phyloP scores from a whole-genome alignment of 2,888 invertebrate genomes.

The Griposia aprilina region DNA sequence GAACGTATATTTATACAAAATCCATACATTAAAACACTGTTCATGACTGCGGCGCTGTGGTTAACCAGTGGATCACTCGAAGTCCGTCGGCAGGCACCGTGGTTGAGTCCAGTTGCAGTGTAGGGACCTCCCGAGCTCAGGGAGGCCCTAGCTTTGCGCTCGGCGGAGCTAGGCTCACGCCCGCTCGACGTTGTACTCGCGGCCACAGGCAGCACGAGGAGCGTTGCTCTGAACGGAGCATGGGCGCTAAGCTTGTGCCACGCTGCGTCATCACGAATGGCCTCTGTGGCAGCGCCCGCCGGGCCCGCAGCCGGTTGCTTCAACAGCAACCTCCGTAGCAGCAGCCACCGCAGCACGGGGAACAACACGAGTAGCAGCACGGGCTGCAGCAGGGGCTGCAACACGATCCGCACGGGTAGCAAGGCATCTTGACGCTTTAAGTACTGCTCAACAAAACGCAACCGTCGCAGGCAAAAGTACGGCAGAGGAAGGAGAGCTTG shows the following conservation, averaged over 20 bases:
- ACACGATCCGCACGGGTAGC: constrained; percentile 68
- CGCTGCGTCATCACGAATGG: constrained; percentile 30
- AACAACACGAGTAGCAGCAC: constrained; percentile 73
- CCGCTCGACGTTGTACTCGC: constrained; percentile 54
- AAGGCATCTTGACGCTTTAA: constrained; percentile 72
- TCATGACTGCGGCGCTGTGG: constrained; percentile 48
- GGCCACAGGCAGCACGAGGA: constrained; percentile 58
- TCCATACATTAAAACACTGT: constrained; percentile 67
- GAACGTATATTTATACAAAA: constrained; percentile 73
- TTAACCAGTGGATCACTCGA: constrained; percentile 33
- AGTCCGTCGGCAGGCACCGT: constrained; percentile 42
- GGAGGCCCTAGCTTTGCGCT: constrained; percentile 48
- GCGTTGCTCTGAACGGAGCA: constrained; percentile 60
- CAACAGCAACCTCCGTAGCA: constrained; percentile 65
- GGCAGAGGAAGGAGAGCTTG: constrained; percentile 51
- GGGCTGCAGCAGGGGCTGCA: constrained; percentile 73
- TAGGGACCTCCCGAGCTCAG: constrained; percentile 59
- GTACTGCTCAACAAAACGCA: constrained; percentile 43
- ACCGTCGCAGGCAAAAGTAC: constrained; percentile 46
- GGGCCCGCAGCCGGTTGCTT: constrained; percentile 11
- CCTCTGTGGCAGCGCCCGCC: constrained; percentile 25
- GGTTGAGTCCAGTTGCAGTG: constrained; percentile 37
- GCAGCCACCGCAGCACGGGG: constrained; percentile 75
- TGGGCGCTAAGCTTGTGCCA: constrained; percentile 32
- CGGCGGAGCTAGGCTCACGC: constrained; percentile 54